A percentile compares a stretch with the other conserved stretches of the same genome.
Conservation (phyloP, 2,888 invertebrate species). For the Nomada fucata region DNA sequence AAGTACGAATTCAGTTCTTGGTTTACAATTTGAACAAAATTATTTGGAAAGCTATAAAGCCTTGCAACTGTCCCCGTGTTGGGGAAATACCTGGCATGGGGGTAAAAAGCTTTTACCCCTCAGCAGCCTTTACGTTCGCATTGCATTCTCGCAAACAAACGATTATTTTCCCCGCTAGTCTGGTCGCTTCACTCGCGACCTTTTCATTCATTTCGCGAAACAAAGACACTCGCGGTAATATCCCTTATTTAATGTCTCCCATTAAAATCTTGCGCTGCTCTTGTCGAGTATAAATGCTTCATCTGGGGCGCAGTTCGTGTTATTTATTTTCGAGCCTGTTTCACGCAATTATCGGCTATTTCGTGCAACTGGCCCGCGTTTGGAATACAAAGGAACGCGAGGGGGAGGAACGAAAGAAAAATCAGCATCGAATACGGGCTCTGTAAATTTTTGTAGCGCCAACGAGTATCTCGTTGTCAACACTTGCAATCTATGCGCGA, state of each 20-base stretch:
- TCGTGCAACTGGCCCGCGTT: background rate
- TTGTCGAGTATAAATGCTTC: conserved; percentile 36
- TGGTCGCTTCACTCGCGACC: conserved; percentile 20
- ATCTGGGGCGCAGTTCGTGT: conserved; percentile 8
- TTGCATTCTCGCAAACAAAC: conserved; percentile 35
- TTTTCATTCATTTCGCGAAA: conserved; percentile 46
- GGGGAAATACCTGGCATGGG: background rate
- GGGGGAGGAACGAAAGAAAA: background rate
- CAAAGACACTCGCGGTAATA: conserved; percentile 42
- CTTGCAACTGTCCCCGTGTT: too few species aligned
- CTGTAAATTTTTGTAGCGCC: background rate
- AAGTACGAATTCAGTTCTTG: too few species aligned
- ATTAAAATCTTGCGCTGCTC: conserved; percentile 50
- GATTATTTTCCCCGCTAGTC: conserved; percentile 30
- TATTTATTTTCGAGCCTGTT: conserved; percentile 10
- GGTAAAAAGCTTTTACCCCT: background rate
- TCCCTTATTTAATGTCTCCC: conserved; percentile 30
- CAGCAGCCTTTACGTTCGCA: too few species aligned
- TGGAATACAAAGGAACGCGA: background rate
- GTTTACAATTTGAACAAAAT: too few species aligned
- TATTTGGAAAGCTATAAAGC: too few species aligned
- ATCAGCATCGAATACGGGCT: background rate
- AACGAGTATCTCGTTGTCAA: background rate
- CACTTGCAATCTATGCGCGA: background rate
- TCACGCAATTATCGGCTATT: conserved; percentile 1